These are phyloP conservation scores for Protonemura montana DNA, from an alignment of 2,888 invertebrate species.

Conservation along the genomic window DNA sequence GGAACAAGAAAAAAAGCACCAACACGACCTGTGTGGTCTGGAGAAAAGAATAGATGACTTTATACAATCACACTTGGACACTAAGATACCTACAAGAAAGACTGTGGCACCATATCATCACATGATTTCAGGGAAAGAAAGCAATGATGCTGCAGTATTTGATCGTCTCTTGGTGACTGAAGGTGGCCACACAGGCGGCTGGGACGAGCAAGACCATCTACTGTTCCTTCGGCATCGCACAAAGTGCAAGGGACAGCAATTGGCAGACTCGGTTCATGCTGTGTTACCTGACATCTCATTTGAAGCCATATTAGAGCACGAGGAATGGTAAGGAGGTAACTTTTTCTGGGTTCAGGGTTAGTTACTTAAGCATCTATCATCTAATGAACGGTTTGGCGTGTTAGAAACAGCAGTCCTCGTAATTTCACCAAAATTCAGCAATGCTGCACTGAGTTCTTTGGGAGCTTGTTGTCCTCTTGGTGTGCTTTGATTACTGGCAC, in stretches of 20 bases:
- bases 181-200: constrained; percentile 52
- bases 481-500: not conserved
- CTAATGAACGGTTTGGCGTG: too few relatives aligned
- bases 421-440: too few relatives aligned
- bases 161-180: constrained; percentile 47
- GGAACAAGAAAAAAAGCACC: not conserved
- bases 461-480: not conserved
- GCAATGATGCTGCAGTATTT: constrained; percentile 42
- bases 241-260: constrained; percentile 43
- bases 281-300: constrained; percentile 45
- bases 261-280: constrained; percentile 42
- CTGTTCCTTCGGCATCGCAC: constrained; percentile 48
- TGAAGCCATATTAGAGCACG: constrained; percentile 17
- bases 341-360: not conserved
- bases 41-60: constrained; percentile 24
- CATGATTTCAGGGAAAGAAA: not conserved
- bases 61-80: not conserved
- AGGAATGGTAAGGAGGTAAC: constrained; percentile 9
- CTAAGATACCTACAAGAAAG: not conserved
- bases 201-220: constrained; percentile 51
- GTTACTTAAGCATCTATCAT: too few relatives aligned
- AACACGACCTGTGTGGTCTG: not conserved
- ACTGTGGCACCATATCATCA: not conserved
- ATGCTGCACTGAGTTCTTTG: too few relatives aligned
- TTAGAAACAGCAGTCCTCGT: too few relatives aligned